Evolutionary conservation across 2,797 vertebrate species (phyloP), one percentile per base, ranked within the genome.

Genomic region (Chrosomus eos): DNA sequence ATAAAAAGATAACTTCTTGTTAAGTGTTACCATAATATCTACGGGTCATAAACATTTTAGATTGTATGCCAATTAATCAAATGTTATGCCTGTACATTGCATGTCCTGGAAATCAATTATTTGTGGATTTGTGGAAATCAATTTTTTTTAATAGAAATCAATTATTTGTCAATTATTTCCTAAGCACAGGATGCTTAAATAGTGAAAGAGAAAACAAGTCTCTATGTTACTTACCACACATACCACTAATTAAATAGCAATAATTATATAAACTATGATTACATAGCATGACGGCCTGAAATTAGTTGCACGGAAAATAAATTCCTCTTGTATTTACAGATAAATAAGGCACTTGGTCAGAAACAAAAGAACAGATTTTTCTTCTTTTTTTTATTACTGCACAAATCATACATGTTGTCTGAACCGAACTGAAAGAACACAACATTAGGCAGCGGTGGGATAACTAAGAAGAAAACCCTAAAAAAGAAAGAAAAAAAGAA

Each of bases 331-430:
- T 31, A 60, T 79, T 53, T 31, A 16, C 53, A 77, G 53, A 72
- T 33, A 72, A 72, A 88, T 64, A 81, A 4, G 43, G 85, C 81
- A 83, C 51, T 23, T 45, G 40, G n/a, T 82, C 62, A 84, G 84
- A 88, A 85, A 85, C 51, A 79, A 48, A 76, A 14, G n/a, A 77
- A 48, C 80, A 85, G 55, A 77, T 77, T 88, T 89, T 85, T 81
- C 58, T 80, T 77, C 67, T 70, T 82, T 87, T 90, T 95, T 90
- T 95, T n/a, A n/a, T 94, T 95, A 95, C 95, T 95, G 94, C 94
- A 95, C 93, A 89, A 95, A 92, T 94, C 53, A 87, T 93, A 95
- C 93, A 93, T 90, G 89, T 92, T 93, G 94, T 90, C 88, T 80
- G 77, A 95, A 95, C 91, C 91, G 88, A 95, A 93, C 89, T 90